Percentiles rank a stretch among this genome's conserved stretches.
These are phyloP conservation scores for Heterodera filipjevi DNA, from an alignment of 2,888 invertebrate species.

Conservation along the genomic window DNA sequence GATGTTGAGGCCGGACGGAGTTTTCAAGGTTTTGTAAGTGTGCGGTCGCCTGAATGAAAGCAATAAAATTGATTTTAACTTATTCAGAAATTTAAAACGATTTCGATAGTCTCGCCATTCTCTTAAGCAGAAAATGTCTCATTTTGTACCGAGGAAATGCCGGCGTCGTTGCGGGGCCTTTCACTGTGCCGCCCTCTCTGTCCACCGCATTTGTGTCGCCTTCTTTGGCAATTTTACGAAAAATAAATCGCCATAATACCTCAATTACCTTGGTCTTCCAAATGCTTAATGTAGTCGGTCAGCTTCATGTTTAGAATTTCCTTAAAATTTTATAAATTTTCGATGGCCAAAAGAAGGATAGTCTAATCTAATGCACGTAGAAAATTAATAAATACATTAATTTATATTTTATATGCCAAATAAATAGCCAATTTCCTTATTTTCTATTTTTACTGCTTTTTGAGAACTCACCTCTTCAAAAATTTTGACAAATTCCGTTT, in stretches of 20 bases:
- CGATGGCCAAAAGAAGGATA: too few species aligned
- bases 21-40: constrained; percentile 2
- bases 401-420: too few species aligned
- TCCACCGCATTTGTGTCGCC: neutral
- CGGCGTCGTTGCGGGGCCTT: neutral
- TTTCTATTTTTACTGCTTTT: neutral
- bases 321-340: too few species aligned
- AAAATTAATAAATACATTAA: too few species aligned
- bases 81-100: too few species aligned
- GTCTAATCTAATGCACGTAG: too few species aligned
- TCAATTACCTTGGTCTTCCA: too few species aligned
- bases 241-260: too few species aligned
- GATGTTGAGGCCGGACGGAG: neutral
- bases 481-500: constrained; percentile 15
- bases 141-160: neutral
- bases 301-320: constrained; percentile 14
- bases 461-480: constrained; percentile 3
- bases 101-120: too few species aligned
- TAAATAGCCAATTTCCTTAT: too few species aligned
- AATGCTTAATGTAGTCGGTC: neutral
- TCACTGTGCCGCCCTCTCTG: neutral
- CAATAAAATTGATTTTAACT: too few species aligned
- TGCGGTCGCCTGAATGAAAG: neutral
- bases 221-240: neutral
- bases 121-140: too few species aligned